These are phyloP conservation scores for Rutpela maculata DNA, from an alignment of 2,888 invertebrate genomes.

Conservation along the genomic window DNA sequence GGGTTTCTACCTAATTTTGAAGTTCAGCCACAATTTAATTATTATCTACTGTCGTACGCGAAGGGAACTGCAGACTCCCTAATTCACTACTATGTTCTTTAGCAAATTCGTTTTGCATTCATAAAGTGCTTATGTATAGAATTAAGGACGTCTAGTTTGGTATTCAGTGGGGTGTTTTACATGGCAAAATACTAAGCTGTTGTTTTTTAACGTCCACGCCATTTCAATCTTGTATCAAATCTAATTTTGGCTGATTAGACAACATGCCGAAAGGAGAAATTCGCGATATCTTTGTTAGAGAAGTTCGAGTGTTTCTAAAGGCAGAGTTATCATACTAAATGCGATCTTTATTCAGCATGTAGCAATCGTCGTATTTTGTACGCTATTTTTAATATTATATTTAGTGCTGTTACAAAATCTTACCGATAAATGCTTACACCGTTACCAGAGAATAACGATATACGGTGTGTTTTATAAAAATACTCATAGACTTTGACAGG, in stretches of 20 bases:
- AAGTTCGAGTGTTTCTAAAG: neutral
- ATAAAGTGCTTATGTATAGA: slow-evolving; percentile 50
- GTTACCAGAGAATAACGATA: no score
- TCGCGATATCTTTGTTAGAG: slow-evolving; percentile 6
- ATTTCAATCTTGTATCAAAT: slow-evolving; percentile 34
- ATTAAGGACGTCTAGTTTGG: slow-evolving; percentile 45
- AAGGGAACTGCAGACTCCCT: slow-evolving; percentile 41
- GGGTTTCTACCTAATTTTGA: slow-evolving; percentile 42
- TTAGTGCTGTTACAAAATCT: no score
- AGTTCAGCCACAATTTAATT: slow-evolving; percentile 48
- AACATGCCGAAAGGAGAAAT: slow-evolving; percentile 17
- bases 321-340: neutral
- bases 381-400: no score
- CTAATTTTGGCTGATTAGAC: slow-evolving; percentile 35
- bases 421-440: no score
- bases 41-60: slow-evolving; percentile 41
- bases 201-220: slow-evolving; percentile 22
- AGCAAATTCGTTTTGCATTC: slow-evolving; percentile 50
- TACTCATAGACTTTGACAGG: no score
- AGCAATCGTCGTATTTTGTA: no score
- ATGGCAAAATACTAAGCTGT: slow-evolving; percentile 12
- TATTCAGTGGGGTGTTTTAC: slow-evolving; percentile 44
- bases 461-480: no score
- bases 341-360: neutral
- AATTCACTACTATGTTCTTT: slow-evolving; percentile 39